Conservation (phyloP, 2,797 vertebrate species). For the Sandelia bainsii region DNA sequence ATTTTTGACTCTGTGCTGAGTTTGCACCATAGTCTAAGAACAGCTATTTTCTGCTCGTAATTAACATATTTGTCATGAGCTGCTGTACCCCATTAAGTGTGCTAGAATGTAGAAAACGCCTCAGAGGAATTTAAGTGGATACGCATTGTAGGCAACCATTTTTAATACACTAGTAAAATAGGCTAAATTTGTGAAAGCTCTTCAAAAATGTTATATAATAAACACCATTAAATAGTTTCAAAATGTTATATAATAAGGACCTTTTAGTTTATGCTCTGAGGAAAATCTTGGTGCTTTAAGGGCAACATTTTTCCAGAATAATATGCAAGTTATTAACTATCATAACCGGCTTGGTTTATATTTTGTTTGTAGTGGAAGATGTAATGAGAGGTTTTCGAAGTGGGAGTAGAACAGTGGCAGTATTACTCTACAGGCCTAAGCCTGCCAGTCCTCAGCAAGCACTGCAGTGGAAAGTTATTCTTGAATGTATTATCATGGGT, state of each 20-base stretch:
- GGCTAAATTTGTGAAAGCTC: conserved; percentile 2
- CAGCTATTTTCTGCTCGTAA: conserved; percentile 6
- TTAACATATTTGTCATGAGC: conserved; percentile 6
- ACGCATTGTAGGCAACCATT: conserved; percentile 10
- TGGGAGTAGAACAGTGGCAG: conserved; percentile 49
- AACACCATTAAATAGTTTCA: conserved; percentile 2
- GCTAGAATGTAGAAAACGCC: conserved; percentile 40
- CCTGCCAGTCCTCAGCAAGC: conserved; percentile 59
- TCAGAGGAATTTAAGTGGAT: conserved; percentile 2
- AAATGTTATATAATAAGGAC: conserved; percentile 30
- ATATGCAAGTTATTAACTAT: conserved; percentile 4
- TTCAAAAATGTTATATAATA: conserved; percentile 20
- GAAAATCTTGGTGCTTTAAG: conserved; percentile 3
- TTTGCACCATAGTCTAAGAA: conserved; percentile 15
- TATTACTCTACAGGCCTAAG: conserved; percentile 45
- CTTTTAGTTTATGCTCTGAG: conserved; percentile 16
- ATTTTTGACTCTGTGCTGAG: background rate
- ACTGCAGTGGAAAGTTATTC: conserved; percentile 75
- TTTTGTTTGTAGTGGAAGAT: conserved; percentile 23
- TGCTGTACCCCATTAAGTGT: conserved; percentile 11
- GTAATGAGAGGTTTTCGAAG: conserved; percentile 18
- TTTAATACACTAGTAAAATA: background rate
- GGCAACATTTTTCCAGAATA: conserved; percentile 16
- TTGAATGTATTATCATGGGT: conserved; percentile 82
- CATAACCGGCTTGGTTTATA: background rate